phyloP scores from a whole-genome alignment of 2,888 invertebrate species.

The Hybos culiciformis region DNA sequence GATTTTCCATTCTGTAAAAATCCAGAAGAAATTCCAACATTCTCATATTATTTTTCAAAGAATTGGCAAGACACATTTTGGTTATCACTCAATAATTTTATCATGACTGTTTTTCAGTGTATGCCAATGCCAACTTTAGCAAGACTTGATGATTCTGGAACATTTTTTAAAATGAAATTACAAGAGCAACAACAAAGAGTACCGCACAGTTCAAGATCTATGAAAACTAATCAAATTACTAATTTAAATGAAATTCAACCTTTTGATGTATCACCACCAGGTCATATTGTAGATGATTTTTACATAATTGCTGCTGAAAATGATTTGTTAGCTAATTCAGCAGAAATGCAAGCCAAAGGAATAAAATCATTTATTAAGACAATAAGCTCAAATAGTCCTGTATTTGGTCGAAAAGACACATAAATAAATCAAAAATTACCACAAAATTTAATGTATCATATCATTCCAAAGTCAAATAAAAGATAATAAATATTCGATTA shows the following conservation, averaged over 20 bases:
- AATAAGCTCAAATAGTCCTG: conserved; percentile 70
- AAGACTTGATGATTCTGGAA: conserved; percentile 61
- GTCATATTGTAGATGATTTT: conserved; percentile 81
- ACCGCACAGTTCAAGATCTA: conserved; percentile 2
- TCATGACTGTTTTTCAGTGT: conserved; percentile 76
- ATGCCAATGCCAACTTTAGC: conserved; percentile 77
- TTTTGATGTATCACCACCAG: conserved; percentile 52
- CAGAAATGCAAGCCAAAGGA: conserved; percentile 53
- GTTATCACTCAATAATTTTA: conserved; percentile 79
- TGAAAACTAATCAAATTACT: conserved; percentile 9
- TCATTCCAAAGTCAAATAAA: conserved; percentile 5
- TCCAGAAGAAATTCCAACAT: conserved; percentile 80
- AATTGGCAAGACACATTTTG: conserved; percentile 93
- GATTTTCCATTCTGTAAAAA: conserved; percentile 83
- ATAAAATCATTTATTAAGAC: conserved; percentile 66
- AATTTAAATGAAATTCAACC: conserved; percentile 46
- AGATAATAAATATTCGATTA: background rate
- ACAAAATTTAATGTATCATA: too few species aligned
- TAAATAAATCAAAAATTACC: too few species aligned
- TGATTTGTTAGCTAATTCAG: conserved; percentile 27
- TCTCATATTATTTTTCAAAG: conserved; percentile 76
- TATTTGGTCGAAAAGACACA: conserved; percentile 54
- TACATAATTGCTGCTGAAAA: conserved; percentile 75
- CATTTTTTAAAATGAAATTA: conserved; percentile 29
- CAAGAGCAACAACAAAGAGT: conserved; percentile 22